Percentiles rank a stretch among this genome's conserved stretches.
These are phyloP conservation scores for Molossus molossus DNA, from an alignment of 2,797 vertebrate species.

Conservation along the genomic window DNA sequence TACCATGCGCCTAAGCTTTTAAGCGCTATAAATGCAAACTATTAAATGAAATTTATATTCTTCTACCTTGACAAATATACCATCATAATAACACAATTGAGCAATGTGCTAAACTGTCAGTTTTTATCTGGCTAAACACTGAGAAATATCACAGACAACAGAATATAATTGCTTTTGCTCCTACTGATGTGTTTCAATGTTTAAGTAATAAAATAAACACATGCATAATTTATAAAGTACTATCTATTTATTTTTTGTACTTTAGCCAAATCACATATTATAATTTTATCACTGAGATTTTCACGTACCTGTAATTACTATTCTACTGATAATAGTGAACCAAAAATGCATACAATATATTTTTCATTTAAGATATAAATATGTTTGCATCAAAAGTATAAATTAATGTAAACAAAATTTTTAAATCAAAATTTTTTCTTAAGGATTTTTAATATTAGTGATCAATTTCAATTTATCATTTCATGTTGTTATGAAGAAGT, in stretches of 20 bases:
- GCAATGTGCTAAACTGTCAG: background rate
- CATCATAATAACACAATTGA: slow-evolving; percentile 1
- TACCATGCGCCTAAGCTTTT: background rate
- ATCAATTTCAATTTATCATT: slow-evolving; percentile 11
- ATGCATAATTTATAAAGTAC: slow-evolving; percentile 31
- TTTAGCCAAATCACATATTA: slow-evolving; percentile 40
- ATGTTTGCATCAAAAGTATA: slow-evolving; percentile 31
- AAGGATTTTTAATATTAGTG: background rate
- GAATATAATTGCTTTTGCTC: slow-evolving; percentile 39
- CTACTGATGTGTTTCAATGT: background rate
- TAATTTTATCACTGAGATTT: slow-evolving; percentile 57
- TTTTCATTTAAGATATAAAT: slow-evolving; percentile 15
- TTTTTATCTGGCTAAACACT: background rate
- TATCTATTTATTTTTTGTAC: slow-evolving; percentile 17
- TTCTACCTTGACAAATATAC: slow-evolving; percentile 4
- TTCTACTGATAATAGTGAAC: background rate
- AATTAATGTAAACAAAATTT: slow-evolving; percentile 7
- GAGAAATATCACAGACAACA: background rate
- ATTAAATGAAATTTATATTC: background rate
- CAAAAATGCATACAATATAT: slow-evolving; percentile 33
- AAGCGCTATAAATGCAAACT: background rate
- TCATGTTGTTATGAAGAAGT: background rate
- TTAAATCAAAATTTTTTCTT: slow-evolving; percentile 29
- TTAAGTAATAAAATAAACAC: slow-evolving; percentile 48
- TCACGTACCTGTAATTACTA: background rate